Percentiles rank a stretch among this genome's conserved stretches.
phyloP scores from a whole-genome alignment of 1,140 invertebrate genomes.

The Bombus confusus region DNA sequence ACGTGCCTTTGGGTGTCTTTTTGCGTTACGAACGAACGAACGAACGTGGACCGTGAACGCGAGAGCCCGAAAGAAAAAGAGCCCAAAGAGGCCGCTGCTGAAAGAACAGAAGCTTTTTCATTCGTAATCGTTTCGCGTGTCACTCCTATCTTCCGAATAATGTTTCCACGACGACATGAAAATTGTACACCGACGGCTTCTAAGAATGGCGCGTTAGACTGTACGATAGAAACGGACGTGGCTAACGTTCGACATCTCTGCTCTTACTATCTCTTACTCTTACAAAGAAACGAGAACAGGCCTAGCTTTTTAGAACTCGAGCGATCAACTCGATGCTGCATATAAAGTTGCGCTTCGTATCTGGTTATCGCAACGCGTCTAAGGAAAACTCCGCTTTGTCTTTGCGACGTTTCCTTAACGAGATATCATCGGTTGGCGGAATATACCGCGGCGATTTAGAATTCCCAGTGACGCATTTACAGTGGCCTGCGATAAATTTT shows the following conservation, averaged over 20 bases:
- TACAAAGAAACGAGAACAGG: neutral
- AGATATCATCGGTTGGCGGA: neutral
- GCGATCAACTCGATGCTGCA: no score
- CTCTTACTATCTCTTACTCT: neutral
- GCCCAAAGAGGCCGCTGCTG: neutral
- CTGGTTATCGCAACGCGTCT: neutral
- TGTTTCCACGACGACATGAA: conserved; percentile 26
- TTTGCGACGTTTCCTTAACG: neutral
- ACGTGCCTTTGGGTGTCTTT: conserved; percentile 11
- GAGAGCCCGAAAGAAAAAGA: conserved; percentile 18
- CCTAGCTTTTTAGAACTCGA: conserved; percentile 1
- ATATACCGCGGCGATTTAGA: neutral
- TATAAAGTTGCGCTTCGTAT: neutral
- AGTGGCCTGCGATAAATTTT: conserved; percentile 21
- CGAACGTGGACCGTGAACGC: conserved; percentile 12
- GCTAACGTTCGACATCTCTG: neutral
- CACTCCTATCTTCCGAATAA: conserved; percentile 32
- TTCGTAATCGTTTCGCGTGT: conserved; percentile 6
- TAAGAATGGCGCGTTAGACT: conserved; percentile 2
- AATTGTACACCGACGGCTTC: conserved; percentile 13
- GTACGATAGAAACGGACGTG: neutral
- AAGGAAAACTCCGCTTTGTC: neutral
- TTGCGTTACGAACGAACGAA: neutral
- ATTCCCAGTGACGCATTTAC: neutral
- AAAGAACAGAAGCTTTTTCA: conserved; percentile 45